Evolutionary conservation across 2,888 invertebrate genomes (phyloP).

Genomic region (Endotricha flammealis): DNA sequence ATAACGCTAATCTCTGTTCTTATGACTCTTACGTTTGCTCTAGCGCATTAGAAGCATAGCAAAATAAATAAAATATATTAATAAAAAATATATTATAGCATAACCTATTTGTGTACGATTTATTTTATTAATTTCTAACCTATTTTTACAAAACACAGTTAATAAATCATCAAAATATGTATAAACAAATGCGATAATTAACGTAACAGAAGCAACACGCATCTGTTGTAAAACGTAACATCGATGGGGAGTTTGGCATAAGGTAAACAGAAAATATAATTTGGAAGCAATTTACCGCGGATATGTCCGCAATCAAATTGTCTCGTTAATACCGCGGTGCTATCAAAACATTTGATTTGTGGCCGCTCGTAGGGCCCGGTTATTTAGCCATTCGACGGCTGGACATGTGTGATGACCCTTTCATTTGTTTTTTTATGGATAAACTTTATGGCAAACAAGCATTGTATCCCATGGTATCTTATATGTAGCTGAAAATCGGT

Average conservation of each 20-base stretch:
- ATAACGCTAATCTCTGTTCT: too few species aligned
- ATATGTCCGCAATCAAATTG: constrained; percentile 79
- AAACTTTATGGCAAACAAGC: too few species aligned
- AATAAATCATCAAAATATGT: constrained; percentile 32
- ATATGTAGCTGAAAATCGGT: too few species aligned
- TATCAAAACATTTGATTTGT: constrained; percentile 79
- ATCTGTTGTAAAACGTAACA: constrained; percentile 55
- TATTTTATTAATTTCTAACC: too few species aligned
- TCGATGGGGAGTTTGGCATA: constrained; percentile 72
- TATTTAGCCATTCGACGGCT: constrained; percentile 65
- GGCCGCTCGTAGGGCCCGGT: constrained; percentile 60
- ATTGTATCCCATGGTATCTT: too few species aligned
- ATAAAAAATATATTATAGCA: too few species aligned
- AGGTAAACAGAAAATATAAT: constrained; percentile 79
- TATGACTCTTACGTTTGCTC: too few species aligned
- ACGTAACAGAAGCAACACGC: constrained; percentile 59
- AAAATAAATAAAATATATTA: too few species aligned
- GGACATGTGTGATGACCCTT: constrained; percentile 60
- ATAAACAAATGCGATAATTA: constrained; percentile 64
- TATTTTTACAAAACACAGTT: constrained; percentile 9
- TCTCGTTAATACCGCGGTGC: constrained; percentile 76
- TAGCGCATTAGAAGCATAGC: too few species aligned
- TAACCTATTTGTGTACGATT: too few species aligned
- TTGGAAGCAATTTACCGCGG: constrained; percentile 77
- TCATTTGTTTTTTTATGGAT: constrained; percentile 61